Percentiles rank a stretch among this genome's conserved stretches.
Evolutionary conservation across 2,797 vertebrate species (phyloP).

Genomic region (Lithobates sylvaticus): DNA sequence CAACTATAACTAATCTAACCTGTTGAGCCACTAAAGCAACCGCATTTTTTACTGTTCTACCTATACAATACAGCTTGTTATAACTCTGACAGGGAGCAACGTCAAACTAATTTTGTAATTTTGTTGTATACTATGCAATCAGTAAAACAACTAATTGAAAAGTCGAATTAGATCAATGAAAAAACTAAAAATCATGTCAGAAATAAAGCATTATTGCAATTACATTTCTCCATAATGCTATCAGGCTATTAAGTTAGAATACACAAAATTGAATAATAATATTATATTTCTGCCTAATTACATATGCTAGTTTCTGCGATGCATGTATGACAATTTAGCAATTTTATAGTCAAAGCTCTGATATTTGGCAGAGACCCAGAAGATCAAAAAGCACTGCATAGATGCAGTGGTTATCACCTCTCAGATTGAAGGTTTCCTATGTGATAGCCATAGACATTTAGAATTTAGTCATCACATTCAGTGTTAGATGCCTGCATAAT

Average conservation of each 20-base stretch:
- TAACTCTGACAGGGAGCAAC: not conserved
- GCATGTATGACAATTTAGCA: not conserved
- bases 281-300: not conserved
- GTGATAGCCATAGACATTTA: not conserved
- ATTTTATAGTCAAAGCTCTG: not conserved
- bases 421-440: no score
- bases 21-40: conserved; percentile 38
- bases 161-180: not conserved
- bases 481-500: not conserved
- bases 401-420: no score
- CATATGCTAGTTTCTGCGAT: not conserved
- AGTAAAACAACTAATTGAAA: not conserved
- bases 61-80: conserved; percentile 22
- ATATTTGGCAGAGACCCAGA: no score
- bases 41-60: not conserved
- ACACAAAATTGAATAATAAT: not conserved
- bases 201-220: not conserved
- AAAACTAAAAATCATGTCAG: not conserved
- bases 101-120: not conserved
- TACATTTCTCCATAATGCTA: not conserved
- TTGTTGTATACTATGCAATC: not conserved
- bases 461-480: not conserved
- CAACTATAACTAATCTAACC: conserved; percentile 52
- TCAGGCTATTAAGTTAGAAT: not conserved
- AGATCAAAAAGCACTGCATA: no score